Percentiles rank a stretch among this genome's conserved stretches.
Evolutionary conservation across 1,140 invertebrate genomes (phyloP).

Genomic region (Drosophila bocki): DNA sequence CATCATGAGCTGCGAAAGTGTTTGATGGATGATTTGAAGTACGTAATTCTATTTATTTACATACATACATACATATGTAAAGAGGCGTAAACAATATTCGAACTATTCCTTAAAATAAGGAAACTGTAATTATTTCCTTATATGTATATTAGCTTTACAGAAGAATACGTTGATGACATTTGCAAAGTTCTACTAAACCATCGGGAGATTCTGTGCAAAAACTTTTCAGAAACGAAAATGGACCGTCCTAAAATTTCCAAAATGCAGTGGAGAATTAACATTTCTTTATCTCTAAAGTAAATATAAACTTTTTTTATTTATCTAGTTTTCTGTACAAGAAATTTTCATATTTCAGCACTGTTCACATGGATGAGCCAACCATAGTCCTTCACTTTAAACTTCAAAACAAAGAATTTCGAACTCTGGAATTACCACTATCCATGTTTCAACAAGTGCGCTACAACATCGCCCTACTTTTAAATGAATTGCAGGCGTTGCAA

Average conservation of each 20-base stretch:
- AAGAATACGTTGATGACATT: slow-evolving; percentile 77
- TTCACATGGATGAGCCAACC: slow-evolving; percentile 66
- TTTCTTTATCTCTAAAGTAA: slow-evolving; percentile 73
- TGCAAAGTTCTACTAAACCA: slow-evolving; percentile 80
- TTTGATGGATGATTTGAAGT: slow-evolving; percentile 75
- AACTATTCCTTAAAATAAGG: background rate
- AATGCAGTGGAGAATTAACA: slow-evolving; percentile 84
- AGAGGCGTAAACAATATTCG: too few species aligned
- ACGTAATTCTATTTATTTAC: background rate
- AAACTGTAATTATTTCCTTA: too few species aligned
- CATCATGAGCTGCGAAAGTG: slow-evolving; percentile 75
- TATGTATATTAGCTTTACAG: slow-evolving; percentile 55
- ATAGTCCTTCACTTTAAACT: slow-evolving; percentile 80
- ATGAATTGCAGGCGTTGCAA: slow-evolving; percentile 77
- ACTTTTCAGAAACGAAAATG: slow-evolving; percentile 77
- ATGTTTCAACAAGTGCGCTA: slow-evolving; percentile 83
- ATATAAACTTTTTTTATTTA: background rate
- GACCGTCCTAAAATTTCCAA: slow-evolving; percentile 72
- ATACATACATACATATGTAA: background rate
- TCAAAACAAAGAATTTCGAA: slow-evolving; percentile 67
- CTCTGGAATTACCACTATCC: slow-evolving; percentile 75
- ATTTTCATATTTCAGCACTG: slow-evolving; percentile 36
- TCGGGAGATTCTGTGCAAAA: slow-evolving; percentile 73
- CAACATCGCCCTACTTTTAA: slow-evolving; percentile 73
- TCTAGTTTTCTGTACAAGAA: background rate